Percentiles rank a stretch among this genome's conserved stretches.
These are phyloP conservation scores for Narcine bancroftii DNA, from an alignment of 2,113 vertebrate species.

Conservation along the genomic window DNA sequence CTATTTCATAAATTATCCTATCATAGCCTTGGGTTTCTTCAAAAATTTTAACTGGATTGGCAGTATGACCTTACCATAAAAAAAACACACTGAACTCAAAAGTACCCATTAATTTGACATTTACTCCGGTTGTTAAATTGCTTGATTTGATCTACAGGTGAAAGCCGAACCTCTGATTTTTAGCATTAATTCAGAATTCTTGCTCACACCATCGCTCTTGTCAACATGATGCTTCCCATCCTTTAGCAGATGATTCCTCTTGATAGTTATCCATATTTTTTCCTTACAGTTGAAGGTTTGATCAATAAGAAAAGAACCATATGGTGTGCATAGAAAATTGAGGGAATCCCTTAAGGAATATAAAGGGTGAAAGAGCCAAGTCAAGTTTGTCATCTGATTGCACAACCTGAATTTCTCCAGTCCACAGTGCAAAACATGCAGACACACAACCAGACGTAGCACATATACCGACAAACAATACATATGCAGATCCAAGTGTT, in stretches of 20 bases:
- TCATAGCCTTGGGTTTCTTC: not conserved
- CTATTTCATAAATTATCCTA: not conserved
- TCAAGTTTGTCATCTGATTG: too few relatives aligned
- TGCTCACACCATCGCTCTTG: not conserved
- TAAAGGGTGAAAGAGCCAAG: too few relatives aligned
- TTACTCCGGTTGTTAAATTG: not conserved
- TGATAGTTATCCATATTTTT: not conserved
- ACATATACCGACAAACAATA: too few relatives aligned
- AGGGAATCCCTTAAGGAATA: too few relatives aligned
- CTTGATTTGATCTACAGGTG: not conserved
- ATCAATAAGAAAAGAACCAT: too few relatives aligned
- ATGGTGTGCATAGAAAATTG: too few relatives aligned
- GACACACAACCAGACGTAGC: too few relatives aligned
- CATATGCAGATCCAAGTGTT: too few relatives aligned
- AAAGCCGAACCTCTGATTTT: not conserved
- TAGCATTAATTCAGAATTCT: not conserved
- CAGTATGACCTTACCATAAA: not conserved
- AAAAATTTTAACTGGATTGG: not conserved
- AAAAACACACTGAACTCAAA: not conserved
- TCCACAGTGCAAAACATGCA: too few relatives aligned
- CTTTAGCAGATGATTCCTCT: not conserved
- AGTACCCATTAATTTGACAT: not conserved
- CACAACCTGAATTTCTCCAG: too few relatives aligned
- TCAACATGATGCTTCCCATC: not conserved
- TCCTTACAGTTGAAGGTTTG: not conserved